phyloP scores from a whole-genome alignment of 2,797 vertebrate species.

The Scolopax bukidnonensis region DNA sequence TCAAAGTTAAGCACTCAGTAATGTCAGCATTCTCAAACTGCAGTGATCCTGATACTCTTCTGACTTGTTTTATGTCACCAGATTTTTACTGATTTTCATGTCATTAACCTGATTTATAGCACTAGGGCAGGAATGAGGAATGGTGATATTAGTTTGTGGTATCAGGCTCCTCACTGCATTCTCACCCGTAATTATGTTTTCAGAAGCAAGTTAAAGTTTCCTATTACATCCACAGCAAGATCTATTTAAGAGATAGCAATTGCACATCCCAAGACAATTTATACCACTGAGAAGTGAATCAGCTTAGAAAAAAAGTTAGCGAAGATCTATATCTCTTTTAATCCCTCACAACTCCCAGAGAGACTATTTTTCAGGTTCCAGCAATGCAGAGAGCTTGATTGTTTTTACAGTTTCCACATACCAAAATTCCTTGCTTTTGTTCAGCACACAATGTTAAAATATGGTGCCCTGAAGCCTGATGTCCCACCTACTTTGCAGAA shows the following conservation, averaged over 20 bases:
- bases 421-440: background rate
- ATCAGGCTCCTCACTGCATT: background rate
- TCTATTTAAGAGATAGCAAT: slow-evolving; percentile 32
- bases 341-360: background rate
- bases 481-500: background rate
- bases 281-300: background rate
- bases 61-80: background rate
- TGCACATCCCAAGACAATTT: slow-evolving; percentile 13
- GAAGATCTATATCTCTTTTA: slow-evolving; percentile 4
- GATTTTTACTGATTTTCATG: background rate
- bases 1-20: background rate
- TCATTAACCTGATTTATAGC: background rate
- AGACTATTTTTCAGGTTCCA: background rate
- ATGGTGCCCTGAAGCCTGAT: background rate
- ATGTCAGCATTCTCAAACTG: background rate
- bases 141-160: background rate
- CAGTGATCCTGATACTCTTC: background rate
- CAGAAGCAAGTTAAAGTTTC: slow-evolving; percentile 3
- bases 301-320: background rate
- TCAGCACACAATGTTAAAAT: background rate
- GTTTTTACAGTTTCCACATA: background rate
- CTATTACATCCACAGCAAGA: background rate
- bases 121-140: background rate
- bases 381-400: background rate
- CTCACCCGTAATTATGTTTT: background rate